Evolutionary conservation across 2,888 invertebrate genomes (phyloP).

Genomic region (Camptogramma bilineatum): DNA sequence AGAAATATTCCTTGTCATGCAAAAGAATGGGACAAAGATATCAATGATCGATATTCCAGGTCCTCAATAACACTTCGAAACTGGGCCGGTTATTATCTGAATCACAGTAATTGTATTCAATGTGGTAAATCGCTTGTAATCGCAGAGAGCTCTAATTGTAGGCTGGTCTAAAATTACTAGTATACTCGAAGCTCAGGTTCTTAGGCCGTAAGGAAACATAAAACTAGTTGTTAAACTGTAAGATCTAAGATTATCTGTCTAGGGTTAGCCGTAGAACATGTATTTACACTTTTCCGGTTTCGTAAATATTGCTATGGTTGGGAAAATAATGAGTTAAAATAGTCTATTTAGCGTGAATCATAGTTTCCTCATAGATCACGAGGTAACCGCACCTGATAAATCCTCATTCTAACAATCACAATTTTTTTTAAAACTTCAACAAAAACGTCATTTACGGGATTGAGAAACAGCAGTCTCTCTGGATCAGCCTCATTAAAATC

Average conservation of each 20-base stretch:
- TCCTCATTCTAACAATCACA: background rate
- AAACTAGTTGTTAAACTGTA: conserved; percentile 17
- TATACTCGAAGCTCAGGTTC: conserved; percentile 10
- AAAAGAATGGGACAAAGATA: background rate
- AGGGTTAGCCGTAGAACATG: conserved; percentile 2
- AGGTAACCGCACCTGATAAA: background rate
- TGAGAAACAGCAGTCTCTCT: background rate
- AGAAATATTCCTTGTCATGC: background rate
- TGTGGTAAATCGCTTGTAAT: conserved; percentile 16
- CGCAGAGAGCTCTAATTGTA: conserved; percentile 17
- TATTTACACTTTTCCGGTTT: conserved; percentile 2
- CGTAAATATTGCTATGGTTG: conserved; percentile 2
- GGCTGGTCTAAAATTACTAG: conserved; percentile 8
- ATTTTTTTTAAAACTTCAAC: no score
- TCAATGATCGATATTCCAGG: conserved; percentile 2
- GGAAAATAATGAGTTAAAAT: background rate
- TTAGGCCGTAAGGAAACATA: conserved; percentile 10
- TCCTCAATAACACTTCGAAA: background rate
- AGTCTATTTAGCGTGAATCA: background rate
- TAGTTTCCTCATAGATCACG: background rate
- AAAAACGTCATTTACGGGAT: background rate
- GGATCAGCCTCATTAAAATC: conserved; percentile 8
- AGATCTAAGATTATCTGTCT: conserved; percentile 9
- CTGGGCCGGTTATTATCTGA: conserved; percentile 3
- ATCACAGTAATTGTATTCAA: conserved; percentile 17